Percentiles rank a stretch among this genome's conserved stretches.
These are phyloP conservation scores for Orthosia gracilis DNA, from an alignment of 2,888 invertebrate genomes.

Conservation along the genomic window DNA sequence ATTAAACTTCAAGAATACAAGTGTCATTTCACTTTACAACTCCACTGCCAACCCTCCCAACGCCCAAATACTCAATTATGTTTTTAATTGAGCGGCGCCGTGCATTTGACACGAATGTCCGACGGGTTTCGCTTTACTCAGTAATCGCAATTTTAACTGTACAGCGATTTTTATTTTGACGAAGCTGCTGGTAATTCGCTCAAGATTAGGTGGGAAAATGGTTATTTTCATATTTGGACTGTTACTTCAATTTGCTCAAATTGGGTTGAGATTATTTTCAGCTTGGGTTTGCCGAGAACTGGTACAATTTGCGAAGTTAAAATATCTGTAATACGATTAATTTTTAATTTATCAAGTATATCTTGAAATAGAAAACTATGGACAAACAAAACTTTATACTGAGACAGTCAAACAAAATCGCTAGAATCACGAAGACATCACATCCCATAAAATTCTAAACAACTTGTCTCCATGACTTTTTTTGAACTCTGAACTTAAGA, in stretches of 20 bases:
- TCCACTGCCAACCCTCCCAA: slow-evolving; percentile 39
- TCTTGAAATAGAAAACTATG: slow-evolving; percentile 16
- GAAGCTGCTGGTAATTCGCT: slow-evolving; percentile 26
- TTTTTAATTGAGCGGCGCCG: slow-evolving; percentile 85
- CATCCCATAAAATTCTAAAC: slow-evolving; percentile 41
- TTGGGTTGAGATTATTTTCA: slow-evolving; percentile 25
- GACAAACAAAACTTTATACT: slow-evolving; percentile 5
- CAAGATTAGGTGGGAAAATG: slow-evolving; percentile 36
- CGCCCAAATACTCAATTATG: slow-evolving; percentile 84
- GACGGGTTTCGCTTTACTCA: slow-evolving; percentile 59
- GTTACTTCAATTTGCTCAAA: slow-evolving; percentile 22
- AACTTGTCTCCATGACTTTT: slow-evolving; percentile 34
- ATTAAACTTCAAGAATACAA: slow-evolving; percentile 70
- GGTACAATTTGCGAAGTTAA: neutral
- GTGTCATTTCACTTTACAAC: slow-evolving; percentile 65
- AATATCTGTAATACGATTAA: neutral
- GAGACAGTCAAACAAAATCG: slow-evolving; percentile 21
- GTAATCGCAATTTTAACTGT: slow-evolving; percentile 67
- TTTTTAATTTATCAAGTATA: slow-evolving; percentile 3
- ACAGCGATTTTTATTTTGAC: slow-evolving; percentile 56
- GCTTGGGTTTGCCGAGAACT: slow-evolving; percentile 1
- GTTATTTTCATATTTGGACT: slow-evolving; percentile 20
- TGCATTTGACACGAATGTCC: slow-evolving; percentile 83
- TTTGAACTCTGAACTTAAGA: slow-evolving; percentile 45
- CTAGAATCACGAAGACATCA: slow-evolving; percentile 23